phyloP scores from a whole-genome alignment of 2,888 invertebrate genomes.

The Hedychridium roseum region DNA sequence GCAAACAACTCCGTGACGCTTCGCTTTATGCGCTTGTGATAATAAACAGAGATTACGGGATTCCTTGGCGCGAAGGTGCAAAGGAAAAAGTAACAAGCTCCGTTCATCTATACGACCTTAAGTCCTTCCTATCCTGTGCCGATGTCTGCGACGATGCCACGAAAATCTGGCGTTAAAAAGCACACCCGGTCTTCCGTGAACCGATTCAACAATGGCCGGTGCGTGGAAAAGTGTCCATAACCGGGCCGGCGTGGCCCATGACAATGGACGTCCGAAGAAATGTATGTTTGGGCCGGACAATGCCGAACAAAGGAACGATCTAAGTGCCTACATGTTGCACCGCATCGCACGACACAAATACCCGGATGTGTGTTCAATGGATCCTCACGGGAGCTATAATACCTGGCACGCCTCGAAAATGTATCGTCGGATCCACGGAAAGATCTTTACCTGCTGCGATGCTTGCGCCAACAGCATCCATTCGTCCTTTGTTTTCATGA shows the following conservation, averaged over 20 bases:
- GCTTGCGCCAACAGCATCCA: background rate
- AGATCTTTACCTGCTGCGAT: too few relatives aligned
- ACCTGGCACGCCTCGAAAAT: slow-evolving; percentile 17
- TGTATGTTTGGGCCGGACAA: slow-evolving; percentile 41
- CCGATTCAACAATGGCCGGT: slow-evolving; percentile 11
- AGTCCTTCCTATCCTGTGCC: too few relatives aligned
- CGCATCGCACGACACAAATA: slow-evolving; percentile 39
- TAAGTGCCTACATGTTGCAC: slow-evolving; percentile 50
- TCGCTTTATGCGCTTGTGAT: slow-evolving; percentile 6
- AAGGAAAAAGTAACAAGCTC: too few relatives aligned
- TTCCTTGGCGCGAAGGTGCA: background rate
- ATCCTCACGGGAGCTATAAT: slow-evolving; percentile 26
- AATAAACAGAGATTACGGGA: slow-evolving; percentile 16
- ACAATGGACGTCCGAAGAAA: slow-evolving; percentile 47
- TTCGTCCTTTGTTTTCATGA: too few relatives aligned
- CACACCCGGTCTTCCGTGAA: slow-evolving; percentile 23
- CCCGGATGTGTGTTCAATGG: slow-evolving; percentile 47
- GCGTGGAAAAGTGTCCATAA: slow-evolving; percentile 39
- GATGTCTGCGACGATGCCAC: slow-evolving; percentile 9
- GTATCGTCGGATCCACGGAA: slow-evolving; percentile 16
- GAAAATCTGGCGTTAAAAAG: slow-evolving; percentile 40
- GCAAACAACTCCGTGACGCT: slow-evolving; percentile 30
- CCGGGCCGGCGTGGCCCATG: slow-evolving; percentile 21
- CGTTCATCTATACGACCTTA: too few relatives aligned
- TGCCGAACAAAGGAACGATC: slow-evolving; percentile 43